Percentiles rank a stretch among this genome's conserved stretches.
phyloP scores from a whole-genome alignment of 2,113 vertebrate species.

The Oophaga pumilio region DNA sequence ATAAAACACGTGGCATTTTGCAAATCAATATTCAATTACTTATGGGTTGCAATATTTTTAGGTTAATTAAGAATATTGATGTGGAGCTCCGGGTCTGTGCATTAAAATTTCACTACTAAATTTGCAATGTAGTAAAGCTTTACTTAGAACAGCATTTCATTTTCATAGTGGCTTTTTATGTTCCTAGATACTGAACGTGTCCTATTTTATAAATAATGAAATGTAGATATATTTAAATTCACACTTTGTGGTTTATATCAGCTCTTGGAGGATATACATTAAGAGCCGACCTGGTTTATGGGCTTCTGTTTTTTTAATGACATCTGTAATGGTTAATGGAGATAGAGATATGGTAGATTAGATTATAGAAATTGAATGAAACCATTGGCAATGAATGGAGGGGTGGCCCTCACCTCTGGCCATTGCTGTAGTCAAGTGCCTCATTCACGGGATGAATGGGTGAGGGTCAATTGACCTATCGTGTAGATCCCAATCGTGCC shows the following conservation, averaged over 20 bases:
- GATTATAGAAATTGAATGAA: no score
- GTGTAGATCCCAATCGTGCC: no score
- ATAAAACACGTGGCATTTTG: slow-evolving; percentile 46
- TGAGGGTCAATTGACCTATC: no score
- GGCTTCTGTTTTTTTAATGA: neutral
- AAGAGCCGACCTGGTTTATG: neutral
- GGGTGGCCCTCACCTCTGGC: no score
- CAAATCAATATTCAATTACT: slow-evolving; percentile 58
- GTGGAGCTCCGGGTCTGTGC: slow-evolving; percentile 28
- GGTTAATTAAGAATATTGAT: slow-evolving; percentile 58
- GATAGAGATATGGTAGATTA: no score
- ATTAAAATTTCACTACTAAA: slow-evolving; percentile 46
- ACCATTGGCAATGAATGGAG: no score
- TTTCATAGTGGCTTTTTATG: slow-evolving; percentile 44
- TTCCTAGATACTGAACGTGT: slow-evolving; percentile 32
- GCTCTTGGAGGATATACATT: slow-evolving; percentile 12
- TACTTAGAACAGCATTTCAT: slow-evolving; percentile 38
- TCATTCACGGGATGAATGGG: no score
- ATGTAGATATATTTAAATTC: slow-evolving; percentile 30
- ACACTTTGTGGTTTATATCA: slow-evolving; percentile 12
- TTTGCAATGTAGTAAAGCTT: slow-evolving; percentile 50
- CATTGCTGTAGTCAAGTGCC: no score
- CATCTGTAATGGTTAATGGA: neutral
- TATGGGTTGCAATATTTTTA: slow-evolving; percentile 52
- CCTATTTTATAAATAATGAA: slow-evolving; percentile 48